Conservation (phyloP, 2,113 vertebrate species). For the Sarotherodon lohbergeri region DNA sequence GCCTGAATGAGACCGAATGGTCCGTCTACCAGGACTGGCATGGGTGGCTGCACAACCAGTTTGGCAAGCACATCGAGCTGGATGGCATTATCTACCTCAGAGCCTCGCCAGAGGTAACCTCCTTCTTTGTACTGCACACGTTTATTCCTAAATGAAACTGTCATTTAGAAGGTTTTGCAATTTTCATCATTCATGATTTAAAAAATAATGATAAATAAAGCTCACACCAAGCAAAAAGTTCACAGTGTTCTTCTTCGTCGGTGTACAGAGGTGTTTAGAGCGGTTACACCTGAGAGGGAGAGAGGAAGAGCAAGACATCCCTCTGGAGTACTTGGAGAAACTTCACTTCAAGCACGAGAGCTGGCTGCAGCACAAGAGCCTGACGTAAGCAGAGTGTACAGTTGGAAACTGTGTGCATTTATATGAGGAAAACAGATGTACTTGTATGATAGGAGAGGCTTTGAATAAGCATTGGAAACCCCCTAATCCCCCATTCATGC, state of each 20-base stretch:
- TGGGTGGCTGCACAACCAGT: constrained; percentile 86
- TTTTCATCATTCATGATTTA: background rate
- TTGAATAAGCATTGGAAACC: background rate
- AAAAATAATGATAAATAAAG: background rate
- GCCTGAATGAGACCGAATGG: constrained; percentile 92
- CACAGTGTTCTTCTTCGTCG: background rate
- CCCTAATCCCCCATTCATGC: background rate
- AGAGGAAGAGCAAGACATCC: constrained; percentile 89
- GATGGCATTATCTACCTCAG: constrained; percentile 94
- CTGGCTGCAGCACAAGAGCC: constrained; percentile 87
- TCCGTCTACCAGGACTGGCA: constrained; percentile 95
- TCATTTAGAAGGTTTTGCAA: background rate
- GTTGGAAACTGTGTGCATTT: background rate
- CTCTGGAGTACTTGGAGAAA: constrained; percentile 90
- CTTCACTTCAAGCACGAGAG: constrained; percentile 92
- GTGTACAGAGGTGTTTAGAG: constrained; percentile 82
- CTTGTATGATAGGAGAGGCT: background rate
- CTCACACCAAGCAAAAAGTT: background rate
- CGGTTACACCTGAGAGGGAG: constrained; percentile 84
- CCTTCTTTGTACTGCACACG: background rate
- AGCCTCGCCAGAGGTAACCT: constrained; percentile 83
- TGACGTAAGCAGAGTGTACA: constrained; percentile 71
- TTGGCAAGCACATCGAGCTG: constrained; percentile 80
- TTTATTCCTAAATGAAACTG: background rate
- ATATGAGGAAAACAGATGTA: background rate